Conservation (phyloP, 2,113 vertebrate species). For the Osmerus mordax region DNA sequence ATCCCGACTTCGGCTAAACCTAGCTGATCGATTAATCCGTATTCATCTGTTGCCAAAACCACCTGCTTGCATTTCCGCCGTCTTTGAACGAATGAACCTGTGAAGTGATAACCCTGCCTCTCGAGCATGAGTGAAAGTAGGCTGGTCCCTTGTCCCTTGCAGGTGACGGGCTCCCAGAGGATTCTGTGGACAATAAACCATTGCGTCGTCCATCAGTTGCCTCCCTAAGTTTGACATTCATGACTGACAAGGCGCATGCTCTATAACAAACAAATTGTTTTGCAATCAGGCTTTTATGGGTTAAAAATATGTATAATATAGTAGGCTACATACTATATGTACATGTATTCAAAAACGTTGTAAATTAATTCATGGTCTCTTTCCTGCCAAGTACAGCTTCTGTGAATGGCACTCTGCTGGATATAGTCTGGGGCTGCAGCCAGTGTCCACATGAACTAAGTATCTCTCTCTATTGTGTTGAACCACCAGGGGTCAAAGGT, state of each 20-base stretch:
- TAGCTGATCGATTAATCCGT: neutral
- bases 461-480: slow-evolving; percentile 49
- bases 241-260: neutral
- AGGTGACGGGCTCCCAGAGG: slow-evolving; percentile 32
- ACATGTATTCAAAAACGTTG: too few species aligned
- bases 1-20: neutral
- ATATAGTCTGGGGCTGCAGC: neutral
- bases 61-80: neutral
- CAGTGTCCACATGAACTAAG: neutral
- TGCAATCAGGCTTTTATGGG: neutral
- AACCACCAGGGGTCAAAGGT: slow-evolving; percentile 51
- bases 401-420: slow-evolving; percentile 19
- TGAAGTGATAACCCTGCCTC: neutral
- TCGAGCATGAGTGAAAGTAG: slow-evolving; percentile 1
- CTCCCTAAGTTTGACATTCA: slow-evolving; percentile 3
- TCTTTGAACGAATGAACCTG: neutral
- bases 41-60: neutral
- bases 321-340: too few species aligned
- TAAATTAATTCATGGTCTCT: neutral
- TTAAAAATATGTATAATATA: neutral
- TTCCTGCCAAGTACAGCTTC: slow-evolving; percentile 2
- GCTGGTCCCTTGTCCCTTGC: slow-evolving; percentile 37
- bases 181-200: slow-evolving; percentile 8
- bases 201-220: slow-evolving; percentile 38
- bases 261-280: neutral